Conservation (phyloP, 2,888 invertebrate genomes). For the Chrysotoxum bicinctum region DNA sequence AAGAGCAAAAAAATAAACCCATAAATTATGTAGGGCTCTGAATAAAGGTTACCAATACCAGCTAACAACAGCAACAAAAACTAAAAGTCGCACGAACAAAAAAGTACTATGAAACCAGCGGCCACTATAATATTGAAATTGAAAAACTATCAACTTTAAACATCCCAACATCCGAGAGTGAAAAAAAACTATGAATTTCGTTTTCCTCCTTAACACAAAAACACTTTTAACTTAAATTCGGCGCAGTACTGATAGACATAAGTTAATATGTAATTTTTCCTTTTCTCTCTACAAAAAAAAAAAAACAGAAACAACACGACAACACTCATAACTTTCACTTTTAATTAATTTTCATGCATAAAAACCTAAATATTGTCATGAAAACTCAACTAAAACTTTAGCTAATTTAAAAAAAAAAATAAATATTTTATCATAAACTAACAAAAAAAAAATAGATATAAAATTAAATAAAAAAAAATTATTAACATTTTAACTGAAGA, state of each 20-base stretch:
- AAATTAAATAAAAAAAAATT: slow-evolving; percentile 68
- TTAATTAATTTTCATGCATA: slow-evolving; percentile 30
- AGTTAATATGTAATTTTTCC: slow-evolving; percentile 64
- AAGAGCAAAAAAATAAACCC: slow-evolving; percentile 48
- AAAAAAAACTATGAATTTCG: slow-evolving; percentile 28
- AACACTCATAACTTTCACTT: slow-evolving; percentile 12
- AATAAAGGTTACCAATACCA: slow-evolving; percentile 72
- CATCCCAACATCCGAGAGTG: slow-evolving; percentile 15
- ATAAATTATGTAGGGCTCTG: slow-evolving; percentile 55
- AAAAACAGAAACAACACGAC: not conserved
- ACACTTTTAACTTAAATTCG: slow-evolving; percentile 63
- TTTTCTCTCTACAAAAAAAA: not conserved
- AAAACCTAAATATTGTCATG: slow-evolving; percentile 45
- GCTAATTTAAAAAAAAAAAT: slow-evolving; percentile 56
- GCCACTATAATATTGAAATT: slow-evolving; percentile 1
- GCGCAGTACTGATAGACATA: slow-evolving; percentile 76
- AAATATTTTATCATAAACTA: slow-evolving; percentile 50
- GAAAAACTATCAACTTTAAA: not conserved
- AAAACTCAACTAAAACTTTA: slow-evolving; percentile 65
- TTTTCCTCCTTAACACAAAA: not conserved
- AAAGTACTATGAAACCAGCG: slow-evolving; percentile 18
- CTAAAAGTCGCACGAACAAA: slow-evolving; percentile 33
- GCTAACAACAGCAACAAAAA: slow-evolving; percentile 38
- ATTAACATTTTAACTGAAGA: slow-evolving; percentile 42
- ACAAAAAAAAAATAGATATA: slow-evolving; percentile 39